Base-by-base conservation (phyloP, 2,888 invertebrate genomes). In the Agrotis exclamationis region DNA sequence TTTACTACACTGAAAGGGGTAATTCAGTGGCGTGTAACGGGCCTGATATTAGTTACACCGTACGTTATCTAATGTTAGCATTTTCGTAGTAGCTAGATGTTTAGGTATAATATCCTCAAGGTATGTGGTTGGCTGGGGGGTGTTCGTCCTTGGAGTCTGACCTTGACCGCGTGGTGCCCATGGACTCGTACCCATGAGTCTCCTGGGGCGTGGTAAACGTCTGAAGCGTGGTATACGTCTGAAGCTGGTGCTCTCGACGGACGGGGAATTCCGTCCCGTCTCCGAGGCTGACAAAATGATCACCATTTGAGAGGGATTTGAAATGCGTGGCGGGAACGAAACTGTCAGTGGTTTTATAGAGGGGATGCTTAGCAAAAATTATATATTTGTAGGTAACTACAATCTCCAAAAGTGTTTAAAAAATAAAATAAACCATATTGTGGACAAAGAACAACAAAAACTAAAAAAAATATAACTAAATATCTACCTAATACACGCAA, bases 211-310 rank as follows among this genome's bases (percentile, higher is more conserved):
- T 90, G 73, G 93, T 92, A 93, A 95, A 96, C 78, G 95, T 93
- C 92, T 95, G 95, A 80, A 95, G 92, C 87, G 93, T 90, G 73
- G 93, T 92, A 93, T 95, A 96, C 78, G 95, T 93, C 92, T 95
- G 95, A 80, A 95, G 92, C 87, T 95, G 95, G 88, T 96, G 96
- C 94, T 98, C 98, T 89, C 97, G 97, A 89, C 98, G 97, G 93
- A 98, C 98, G 88, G 98, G 98, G 97, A 97, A 99, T 96, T 97
- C 97, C 95, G 98, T 97, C 96, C 99, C 99, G 96, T 99, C 98
- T 95, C 99, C 98, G 96, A 97, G 97, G 98, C 99, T 99, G 97
- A 93, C 96, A 89, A 92, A 91, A 94, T 85, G 87, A 90, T 83
- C 74, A 88, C 84, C 73, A 80, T 77, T 85, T 85, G 74, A 86